Percentiles rank a stretch among this genome's conserved stretches.
Evolutionary conservation across 2,888 invertebrate species (phyloP).

Genomic region (Carterocephalus palaemon): DNA sequence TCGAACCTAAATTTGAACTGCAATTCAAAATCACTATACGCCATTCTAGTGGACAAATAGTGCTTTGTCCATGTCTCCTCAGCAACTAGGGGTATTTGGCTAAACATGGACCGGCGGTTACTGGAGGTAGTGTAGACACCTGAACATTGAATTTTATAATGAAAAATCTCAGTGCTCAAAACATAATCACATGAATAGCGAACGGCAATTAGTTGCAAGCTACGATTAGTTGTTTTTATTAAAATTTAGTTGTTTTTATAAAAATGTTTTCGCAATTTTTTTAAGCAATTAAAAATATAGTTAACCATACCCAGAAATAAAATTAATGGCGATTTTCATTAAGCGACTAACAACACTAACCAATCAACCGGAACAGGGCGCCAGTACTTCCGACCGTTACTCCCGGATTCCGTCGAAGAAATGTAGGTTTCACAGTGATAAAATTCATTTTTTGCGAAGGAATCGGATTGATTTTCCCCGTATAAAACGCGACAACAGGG

Average conservation of each 20-base stretch:
- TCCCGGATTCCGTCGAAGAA: slow-evolving; percentile 31
- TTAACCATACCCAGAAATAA: no score
- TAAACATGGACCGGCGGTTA: slow-evolving; percentile 35
- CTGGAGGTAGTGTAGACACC: slow-evolving; percentile 43
- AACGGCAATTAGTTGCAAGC: no score
- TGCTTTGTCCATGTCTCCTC: slow-evolving; percentile 41
- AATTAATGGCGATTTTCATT: neutral
- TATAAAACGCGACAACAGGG: slow-evolving; percentile 53
- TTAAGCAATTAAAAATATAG: no score
- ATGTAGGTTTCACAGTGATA: slow-evolving; percentile 27
- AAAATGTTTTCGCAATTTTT: no score
- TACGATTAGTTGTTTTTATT: no score
- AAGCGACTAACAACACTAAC: slow-evolving; percentile 35
- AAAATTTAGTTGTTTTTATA: no score
- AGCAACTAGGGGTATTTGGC: slow-evolving; percentile 42
- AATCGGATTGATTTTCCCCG: slow-evolving; percentile 53
- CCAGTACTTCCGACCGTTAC: slow-evolving; percentile 42
- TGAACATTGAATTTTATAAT: slow-evolving; percentile 29
- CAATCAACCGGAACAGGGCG: slow-evolving; percentile 48
- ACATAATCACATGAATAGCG: no score
- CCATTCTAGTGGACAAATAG: slow-evolving; percentile 46
- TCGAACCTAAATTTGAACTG: slow-evolving; percentile 43
- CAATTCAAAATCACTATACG: slow-evolving; percentile 52
- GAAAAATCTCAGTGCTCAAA: no score
- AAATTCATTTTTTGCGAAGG: slow-evolving; percentile 32